Evolutionary conservation across 1,140 invertebrate species (phyloP), one percentile per base, ranked within the genome.

Genomic region (Philopotamus ludificatus): DNA sequence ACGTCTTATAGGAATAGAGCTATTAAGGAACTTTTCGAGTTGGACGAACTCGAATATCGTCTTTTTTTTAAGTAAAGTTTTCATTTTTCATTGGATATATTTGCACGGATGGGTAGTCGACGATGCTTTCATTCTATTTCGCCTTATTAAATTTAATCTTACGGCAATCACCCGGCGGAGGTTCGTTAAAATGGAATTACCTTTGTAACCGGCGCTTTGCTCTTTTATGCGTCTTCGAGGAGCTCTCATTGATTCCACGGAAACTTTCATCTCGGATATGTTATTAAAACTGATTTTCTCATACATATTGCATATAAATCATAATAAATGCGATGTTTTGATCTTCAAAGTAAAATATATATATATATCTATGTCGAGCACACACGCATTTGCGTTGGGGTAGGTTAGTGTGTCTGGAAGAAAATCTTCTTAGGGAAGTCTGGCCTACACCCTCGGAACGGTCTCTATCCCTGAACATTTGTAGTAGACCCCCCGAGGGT

Each of bases 401-500:
- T 70, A 70, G 68, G 68, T 70, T 66, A 63, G 64, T 70, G 61
- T 64, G 60, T 55, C 67, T 69, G 55, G 41, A 64, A 66, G 58
- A 68, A 60, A 16, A 63, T 42, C 59, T 57, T 68, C 67, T 65
- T 57, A 63, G 63, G 50, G 59, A 58, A 66, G 16, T 8, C 59
- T 28, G 22, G 15, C 28, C 28, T 34, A 34, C 20, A 41, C 45
- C 42, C 25, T n/a, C 42, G 12, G 28, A 34, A 12, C 12, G 28
- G 28, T 34, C 28, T 34, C 28, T 4, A 12, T 34, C 28, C 28
- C 12, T 7, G 4, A 4, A n/a, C 4, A 4, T 34, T 12, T 34
- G 28, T 34, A 4, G 12, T 34, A 34, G 28, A 12, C 28, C 28
- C 15, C 51, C 25, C 51, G 51, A 10, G 55, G 41, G 57, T 3